phyloP scores from a whole-genome alignment of 2,797 vertebrate species.

The Atherinosoma microstoma region DNA sequence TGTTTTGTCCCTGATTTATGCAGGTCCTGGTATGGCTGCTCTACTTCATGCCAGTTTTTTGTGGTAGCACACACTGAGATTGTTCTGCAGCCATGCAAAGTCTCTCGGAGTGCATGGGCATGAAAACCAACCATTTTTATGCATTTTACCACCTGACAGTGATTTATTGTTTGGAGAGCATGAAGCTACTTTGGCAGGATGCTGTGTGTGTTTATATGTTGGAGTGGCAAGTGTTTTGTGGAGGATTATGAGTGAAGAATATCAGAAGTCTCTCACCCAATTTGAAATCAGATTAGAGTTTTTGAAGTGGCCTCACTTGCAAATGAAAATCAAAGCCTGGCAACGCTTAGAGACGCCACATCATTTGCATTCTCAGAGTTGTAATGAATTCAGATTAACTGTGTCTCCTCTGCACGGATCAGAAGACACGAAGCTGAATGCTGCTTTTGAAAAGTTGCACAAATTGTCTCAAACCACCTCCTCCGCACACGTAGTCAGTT shows the following conservation, averaged over 20 bases:
- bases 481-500: no score
- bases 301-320: not conserved
- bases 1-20: constrained; percentile 35
- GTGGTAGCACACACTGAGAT: constrained; percentile 7
- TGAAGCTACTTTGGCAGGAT: constrained; percentile 8
- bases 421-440: no score
- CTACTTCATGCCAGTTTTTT: constrained; percentile 23
- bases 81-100: constrained; percentile 30
- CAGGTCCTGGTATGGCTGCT: constrained; percentile 18
- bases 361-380: not conserved
- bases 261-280: not conserved
- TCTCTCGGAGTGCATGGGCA: constrained; percentile 4
- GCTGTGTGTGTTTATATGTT: no score
- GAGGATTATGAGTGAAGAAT: not conserved
- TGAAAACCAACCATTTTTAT: constrained; percentile 1
- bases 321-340: not conserved
- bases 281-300: not conserved
- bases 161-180: constrained; percentile 7
- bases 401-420: no score
- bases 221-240: not conserved
- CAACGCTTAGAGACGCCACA: not conserved
- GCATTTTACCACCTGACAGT: constrained; percentile 33
- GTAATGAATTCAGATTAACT: not conserved
- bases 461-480: no score
- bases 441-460: no score